Percentiles rank a stretch among this genome's conserved stretches.
Evolutionary conservation across 2,888 invertebrate species (phyloP).

Genomic region (Eulithis prunata): DNA sequence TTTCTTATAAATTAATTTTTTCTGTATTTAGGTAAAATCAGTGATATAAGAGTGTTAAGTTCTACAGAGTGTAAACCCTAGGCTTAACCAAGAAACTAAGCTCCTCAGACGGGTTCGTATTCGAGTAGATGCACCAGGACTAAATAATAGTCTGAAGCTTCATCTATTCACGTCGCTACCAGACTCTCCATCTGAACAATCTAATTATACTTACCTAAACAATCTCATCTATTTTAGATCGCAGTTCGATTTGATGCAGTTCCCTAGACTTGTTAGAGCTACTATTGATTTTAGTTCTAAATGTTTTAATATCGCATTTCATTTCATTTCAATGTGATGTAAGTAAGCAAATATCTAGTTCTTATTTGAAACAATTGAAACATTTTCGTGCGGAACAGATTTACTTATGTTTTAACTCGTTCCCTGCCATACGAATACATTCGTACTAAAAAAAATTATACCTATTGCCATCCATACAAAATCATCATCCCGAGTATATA

Average conservation of each 20-base stretch:
- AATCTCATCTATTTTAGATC: neutral
- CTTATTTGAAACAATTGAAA: no score
- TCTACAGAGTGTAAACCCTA: constrained; percentile 23
- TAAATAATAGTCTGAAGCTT: constrained; percentile 26
- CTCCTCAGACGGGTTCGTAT: constrained; percentile 24
- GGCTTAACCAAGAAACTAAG: constrained; percentile 28
- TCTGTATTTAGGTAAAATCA: neutral
- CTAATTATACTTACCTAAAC: constrained; percentile 11
- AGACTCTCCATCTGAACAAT: constrained; percentile 8
- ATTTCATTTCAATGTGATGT: no score
- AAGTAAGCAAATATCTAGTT: neutral
- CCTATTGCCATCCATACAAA: no score
- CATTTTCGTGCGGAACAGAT: no score
- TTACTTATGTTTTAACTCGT: no score
- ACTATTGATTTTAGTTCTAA: no score
- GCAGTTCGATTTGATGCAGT: neutral
- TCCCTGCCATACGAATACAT: no score
- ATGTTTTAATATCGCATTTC: no score
- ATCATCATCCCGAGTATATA: no score
- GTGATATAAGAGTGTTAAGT: no score
- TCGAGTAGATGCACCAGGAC: constrained; percentile 13
- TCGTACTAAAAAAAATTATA: no score
- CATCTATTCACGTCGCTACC: constrained; percentile 16
- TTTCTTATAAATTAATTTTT: no score
- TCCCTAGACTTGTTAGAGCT: neutral